phyloP scores from a whole-genome alignment of 2,797 vertebrate genomes.

The Oophaga sylvatica region DNA sequence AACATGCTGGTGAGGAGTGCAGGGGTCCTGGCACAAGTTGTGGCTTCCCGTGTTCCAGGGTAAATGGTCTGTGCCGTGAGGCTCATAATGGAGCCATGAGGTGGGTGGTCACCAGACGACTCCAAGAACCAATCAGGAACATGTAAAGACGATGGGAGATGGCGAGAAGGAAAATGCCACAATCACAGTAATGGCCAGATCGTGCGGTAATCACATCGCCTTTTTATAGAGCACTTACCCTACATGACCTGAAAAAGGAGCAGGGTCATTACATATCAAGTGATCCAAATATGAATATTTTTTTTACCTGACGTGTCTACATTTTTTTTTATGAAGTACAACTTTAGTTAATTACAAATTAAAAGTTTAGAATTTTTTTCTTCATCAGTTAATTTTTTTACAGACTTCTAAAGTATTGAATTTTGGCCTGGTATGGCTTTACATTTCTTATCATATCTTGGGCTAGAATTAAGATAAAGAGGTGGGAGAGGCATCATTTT shows the following conservation, averaged over 20 bases:
- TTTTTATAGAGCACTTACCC: not conserved
- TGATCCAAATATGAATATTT: no score
- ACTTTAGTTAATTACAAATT: no score
- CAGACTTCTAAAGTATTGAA: no score
- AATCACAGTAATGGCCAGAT: not conserved
- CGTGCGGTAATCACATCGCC: not conserved
- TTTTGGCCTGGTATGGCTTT: no score
- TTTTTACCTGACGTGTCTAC: no score
- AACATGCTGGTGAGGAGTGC: not conserved
- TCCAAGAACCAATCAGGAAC: constrained; percentile 22
- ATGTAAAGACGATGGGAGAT: not conserved
- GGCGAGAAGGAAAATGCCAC: not conserved
- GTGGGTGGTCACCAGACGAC: not conserved
- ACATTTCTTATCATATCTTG: no score
- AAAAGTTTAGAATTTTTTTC: no score
- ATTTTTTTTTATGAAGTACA: no score
- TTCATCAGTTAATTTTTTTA: no score
- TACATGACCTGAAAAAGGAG: not conserved
- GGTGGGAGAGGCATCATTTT: no score
- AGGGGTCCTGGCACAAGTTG: not conserved
- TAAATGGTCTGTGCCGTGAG: not conserved
- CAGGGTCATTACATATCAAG: no score
- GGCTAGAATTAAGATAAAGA: no score
- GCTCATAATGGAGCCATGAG: not conserved
- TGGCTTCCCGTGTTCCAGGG: not conserved